Evolutionary conservation across 2,888 invertebrate genomes (phyloP), one percentile per base, ranked within the genome.

Genomic region (Leptopterna dolabrata): DNA sequence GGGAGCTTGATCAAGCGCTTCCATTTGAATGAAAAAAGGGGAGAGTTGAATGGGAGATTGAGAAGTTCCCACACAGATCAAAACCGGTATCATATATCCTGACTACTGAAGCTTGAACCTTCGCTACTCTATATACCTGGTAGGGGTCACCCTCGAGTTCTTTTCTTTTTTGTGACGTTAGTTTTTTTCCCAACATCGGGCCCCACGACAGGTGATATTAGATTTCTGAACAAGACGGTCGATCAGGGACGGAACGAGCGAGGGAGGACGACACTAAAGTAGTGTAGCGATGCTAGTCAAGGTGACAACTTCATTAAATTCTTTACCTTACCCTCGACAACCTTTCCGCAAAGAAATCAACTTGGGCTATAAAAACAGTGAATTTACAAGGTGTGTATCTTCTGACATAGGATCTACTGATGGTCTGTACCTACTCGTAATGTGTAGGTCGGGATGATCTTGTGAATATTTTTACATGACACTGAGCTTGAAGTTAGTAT

Each of bases 81-180:
- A 19, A 78, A 43, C 78, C 78, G 78, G 78, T 78, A 78, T 78
- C 78, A 45, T 45, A 78, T 78, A 19, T 43, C 78, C 41, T 45
- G 78, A 43, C 78, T 45, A 78, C 78, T 78, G 78, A 78, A 78
- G 78, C 78, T 78, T 78, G 78, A 78, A 45, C 45, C 45, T 78
- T 78, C 19, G 43, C 24, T 78, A 43, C 78, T 78, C 78, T 36
- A 43, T 78, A 78, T 78, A 43, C 45, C 78, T 78, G 78, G 41
- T 76, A 78, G 43, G 78, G 78, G 43, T 78, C 78, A 78, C 43
- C 78, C 43, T 63, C 63, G 11, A 27, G 24, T 63, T 63, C 27
- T 63, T 63, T 63, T 24, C 24, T 24, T 24, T 63, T 63, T 63
- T 24, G 47, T 47, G 63, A 63, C 63, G 43, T 78, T 43, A 78